phyloP scores from a whole-genome alignment of 1,140 invertebrate species.

The Tetragnatha versicolor region DNA sequence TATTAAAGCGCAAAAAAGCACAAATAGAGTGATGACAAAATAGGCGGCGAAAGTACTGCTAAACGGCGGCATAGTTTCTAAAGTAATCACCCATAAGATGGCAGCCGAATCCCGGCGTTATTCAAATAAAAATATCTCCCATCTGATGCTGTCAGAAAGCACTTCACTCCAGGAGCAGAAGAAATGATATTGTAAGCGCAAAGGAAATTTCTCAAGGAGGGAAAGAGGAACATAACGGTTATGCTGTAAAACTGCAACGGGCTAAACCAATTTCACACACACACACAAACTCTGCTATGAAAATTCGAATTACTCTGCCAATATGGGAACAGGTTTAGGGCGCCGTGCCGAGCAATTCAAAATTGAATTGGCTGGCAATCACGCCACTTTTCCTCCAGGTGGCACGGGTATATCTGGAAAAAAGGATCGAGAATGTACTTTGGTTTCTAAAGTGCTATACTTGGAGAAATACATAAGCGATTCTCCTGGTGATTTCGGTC shows the following conservation, averaged over 20 bases:
- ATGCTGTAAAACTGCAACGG: slow-evolving; percentile 26
- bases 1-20: no score
- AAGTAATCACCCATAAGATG: slow-evolving; percentile 24
- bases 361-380: slow-evolving; percentile 21
- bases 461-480: slow-evolving; percentile 24
- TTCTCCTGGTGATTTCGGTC: slow-evolving; percentile 38
- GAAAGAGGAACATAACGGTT: slow-evolving; percentile 14
- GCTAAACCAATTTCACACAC: slow-evolving; percentile 39
- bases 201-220: neutral
- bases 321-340: slow-evolving; percentile 21
- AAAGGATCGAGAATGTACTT: slow-evolving; percentile 32
- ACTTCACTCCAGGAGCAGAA: slow-evolving; percentile 6
- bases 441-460: slow-evolving; percentile 40
- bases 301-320: slow-evolving; percentile 28
- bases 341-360: slow-evolving; percentile 17
- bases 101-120: slow-evolving; percentile 7
- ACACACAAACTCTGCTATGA: slow-evolving; percentile 32
- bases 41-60: neutral
- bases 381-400: slow-evolving; percentile 13
- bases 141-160: slow-evolving; percentile 26
- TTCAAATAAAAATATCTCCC: slow-evolving; percentile 39
- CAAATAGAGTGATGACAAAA: no score
- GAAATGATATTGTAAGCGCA: slow-evolving; percentile 6
- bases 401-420: slow-evolving; percentile 7
- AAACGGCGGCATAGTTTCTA: neutral